A percentile compares a stretch with the other conserved stretches of the same genome.
phyloP scores from a whole-genome alignment of 2,888 invertebrate genomes.

The Ptychoptera contaminata region DNA sequence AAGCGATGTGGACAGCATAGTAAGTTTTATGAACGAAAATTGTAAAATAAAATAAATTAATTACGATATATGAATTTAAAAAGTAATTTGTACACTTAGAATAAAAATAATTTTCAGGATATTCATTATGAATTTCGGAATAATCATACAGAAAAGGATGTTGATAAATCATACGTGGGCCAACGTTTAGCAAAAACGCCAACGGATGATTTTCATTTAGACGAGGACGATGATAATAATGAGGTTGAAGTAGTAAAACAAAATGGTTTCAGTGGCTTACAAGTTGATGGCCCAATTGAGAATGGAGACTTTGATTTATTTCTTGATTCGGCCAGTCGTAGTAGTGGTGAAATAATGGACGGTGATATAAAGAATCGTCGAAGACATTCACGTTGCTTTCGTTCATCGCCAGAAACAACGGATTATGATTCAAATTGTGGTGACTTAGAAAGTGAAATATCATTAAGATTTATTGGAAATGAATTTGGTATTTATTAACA shows the following conservation, averaged over 20 bases:
- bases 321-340: slow-evolving; percentile 29
- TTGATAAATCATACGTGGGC: slow-evolving; percentile 28
- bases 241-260: slow-evolving; percentile 10
- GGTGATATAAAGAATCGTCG: slow-evolving; percentile 27
- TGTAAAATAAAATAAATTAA: neutral
- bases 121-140: slow-evolving; percentile 13
- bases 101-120: slow-evolving; percentile 8
- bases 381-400: slow-evolving; percentile 63
- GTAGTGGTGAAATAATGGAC: slow-evolving; percentile 27
- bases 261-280: slow-evolving; percentile 7
- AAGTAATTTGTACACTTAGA: neutral
- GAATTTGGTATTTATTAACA: slow-evolving; percentile 32
- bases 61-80: neutral
- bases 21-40: slow-evolving; percentile 14
- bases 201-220: slow-evolving; percentile 24
- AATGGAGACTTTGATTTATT: slow-evolving; percentile 30
- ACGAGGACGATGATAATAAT: slow-evolving; percentile 5
- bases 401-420: slow-evolving; percentile 82
- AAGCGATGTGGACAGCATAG: slow-evolving; percentile 28
- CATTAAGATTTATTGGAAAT: slow-evolving; percentile 56
- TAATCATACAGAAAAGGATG: slow-evolving; percentile 19
- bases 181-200: slow-evolving; percentile 29
- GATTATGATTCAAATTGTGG: slow-evolving; percentile 81
- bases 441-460: slow-evolving; percentile 55
- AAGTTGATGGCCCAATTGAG: slow-evolving; percentile 19